Percentiles rank a stretch among this genome's conserved stretches.
Evolutionary conservation across 2,113 vertebrate species (phyloP).

Genomic region (Alces alces): DNA sequence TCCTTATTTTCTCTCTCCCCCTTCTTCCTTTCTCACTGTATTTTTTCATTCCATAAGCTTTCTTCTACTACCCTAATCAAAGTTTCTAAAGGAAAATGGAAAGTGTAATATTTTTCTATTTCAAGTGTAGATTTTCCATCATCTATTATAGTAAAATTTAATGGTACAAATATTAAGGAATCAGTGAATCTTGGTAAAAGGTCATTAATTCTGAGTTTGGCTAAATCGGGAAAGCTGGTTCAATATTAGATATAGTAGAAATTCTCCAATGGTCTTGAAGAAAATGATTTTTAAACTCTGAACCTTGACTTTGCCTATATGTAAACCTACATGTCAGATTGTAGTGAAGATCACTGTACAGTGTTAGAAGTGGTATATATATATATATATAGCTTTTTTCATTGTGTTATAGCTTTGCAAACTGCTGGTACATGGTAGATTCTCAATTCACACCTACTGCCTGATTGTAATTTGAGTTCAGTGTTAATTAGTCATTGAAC

Average conservation of each 20-base stretch:
- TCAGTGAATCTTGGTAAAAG: background rate
- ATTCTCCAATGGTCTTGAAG: background rate
- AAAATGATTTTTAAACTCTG: background rate
- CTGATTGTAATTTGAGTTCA: background rate
- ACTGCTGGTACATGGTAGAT: background rate
- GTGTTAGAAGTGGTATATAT: background rate
- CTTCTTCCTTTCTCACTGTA: background rate
- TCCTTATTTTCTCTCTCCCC: background rate
- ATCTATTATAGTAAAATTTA: background rate
- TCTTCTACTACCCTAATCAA: background rate
- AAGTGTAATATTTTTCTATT: background rate
- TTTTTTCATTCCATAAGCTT: background rate
- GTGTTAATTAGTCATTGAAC: background rate
- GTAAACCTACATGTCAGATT: background rate
- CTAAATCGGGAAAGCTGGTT: background rate
- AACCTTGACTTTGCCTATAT: background rate
- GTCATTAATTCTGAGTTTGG: background rate
- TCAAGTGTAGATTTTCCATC: background rate
- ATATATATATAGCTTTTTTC: no score
- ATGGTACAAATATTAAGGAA: background rate
- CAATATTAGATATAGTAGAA: background rate
- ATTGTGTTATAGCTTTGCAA: background rate
- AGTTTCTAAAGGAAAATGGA: background rate
- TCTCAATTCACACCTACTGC: background rate
- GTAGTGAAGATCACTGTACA: background rate